Evolutionary conservation across 2,113 vertebrate genomes (phyloP).

Genomic region (Pristiophorus japonicus): DNA sequence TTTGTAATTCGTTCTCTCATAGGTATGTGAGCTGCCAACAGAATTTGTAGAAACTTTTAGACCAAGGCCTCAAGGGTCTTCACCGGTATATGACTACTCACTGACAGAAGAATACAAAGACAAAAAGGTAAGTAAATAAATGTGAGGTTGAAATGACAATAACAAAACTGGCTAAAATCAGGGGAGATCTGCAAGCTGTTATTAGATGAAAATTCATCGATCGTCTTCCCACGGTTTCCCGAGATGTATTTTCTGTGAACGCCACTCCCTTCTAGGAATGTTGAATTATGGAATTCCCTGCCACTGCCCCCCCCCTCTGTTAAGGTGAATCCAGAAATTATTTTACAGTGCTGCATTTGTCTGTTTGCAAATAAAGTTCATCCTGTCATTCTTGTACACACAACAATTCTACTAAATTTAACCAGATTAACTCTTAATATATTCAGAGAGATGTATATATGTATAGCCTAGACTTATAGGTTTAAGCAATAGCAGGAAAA

Average conservation of each 20-base stretch:
- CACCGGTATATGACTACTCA: slow-evolving; percentile 79
- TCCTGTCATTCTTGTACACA: not conserved
- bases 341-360: not conserved
- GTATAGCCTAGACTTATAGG: not conserved
- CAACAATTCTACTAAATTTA: not conserved
- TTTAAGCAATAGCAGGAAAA: not conserved
- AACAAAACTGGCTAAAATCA: not conserved
- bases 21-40: slow-evolving; percentile 71
- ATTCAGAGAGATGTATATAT: not conserved
- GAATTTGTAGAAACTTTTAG: slow-evolving; percentile 68
- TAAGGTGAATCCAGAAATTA: not conserved
- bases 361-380: not conserved
- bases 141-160: not conserved
- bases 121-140: slow-evolving; percentile 57
- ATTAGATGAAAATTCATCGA: not conserved
- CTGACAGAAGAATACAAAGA: slow-evolving; percentile 62
- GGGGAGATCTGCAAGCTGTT: not conserved
- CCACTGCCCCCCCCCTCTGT: too few species aligned
- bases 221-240: too few species aligned
- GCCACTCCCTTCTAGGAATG: not conserved
- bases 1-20: slow-evolving; percentile 35
- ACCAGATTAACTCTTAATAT: not conserved
- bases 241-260: not conserved
- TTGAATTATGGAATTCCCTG: not conserved
- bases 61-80: slow-evolving; percentile 89